phyloP scores from a whole-genome alignment of 2,113 vertebrate species.

The Pogonocichla stellata region DNA sequence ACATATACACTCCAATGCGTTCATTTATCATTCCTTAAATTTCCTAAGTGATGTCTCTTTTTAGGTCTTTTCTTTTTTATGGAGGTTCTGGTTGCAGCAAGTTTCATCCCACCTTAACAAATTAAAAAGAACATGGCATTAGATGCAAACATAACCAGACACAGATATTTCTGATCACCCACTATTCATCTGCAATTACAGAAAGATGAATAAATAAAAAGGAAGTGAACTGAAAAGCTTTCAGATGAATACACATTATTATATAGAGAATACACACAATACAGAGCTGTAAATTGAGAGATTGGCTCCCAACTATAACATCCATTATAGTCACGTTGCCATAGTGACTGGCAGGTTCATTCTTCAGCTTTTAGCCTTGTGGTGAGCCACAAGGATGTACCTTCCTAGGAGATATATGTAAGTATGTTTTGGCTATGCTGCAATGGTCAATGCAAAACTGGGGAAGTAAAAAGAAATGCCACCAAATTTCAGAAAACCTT shows the following conservation, averaged over 20 bases:
- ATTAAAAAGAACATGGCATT: neutral
- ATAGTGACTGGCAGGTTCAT: neutral
- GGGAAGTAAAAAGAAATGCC: neutral
- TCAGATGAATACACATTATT: neutral
- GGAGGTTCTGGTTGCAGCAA: neutral
- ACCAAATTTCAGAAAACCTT: neutral
- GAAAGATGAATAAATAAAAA: neutral
- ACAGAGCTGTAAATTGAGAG: neutral
- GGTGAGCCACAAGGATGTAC: neutral
- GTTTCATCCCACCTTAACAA: neutral
- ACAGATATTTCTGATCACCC: neutral
- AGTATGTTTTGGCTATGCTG: neutral
- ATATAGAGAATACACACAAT: neutral
- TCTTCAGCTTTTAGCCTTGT: neutral
- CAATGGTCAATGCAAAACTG: neutral
- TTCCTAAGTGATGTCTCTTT: neutral
- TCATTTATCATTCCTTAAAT: neutral
- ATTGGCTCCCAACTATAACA: fast-evolving
- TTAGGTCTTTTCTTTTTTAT: neutral
- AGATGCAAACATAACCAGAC: neutral
- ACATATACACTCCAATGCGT: neutral
- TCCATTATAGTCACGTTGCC: neutral
- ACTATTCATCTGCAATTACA: neutral
- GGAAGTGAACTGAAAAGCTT: neutral
- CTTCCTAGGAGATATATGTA: neutral